Percentiles rank a stretch among this genome's conserved stretches.
phyloP scores from a whole-genome alignment of 2,888 invertebrate species.

The Trilocha varians region DNA sequence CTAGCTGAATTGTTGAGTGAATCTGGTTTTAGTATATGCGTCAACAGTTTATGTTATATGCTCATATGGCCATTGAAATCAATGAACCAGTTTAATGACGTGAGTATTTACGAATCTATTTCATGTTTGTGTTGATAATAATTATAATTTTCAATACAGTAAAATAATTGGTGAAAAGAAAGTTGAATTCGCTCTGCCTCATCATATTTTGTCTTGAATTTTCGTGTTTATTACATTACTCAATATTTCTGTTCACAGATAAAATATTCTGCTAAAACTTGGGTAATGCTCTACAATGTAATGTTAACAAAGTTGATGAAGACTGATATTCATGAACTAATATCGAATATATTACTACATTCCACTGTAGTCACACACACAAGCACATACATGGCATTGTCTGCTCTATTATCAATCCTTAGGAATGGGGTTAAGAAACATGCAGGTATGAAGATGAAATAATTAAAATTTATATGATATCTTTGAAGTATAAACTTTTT shows the following conservation, averaged over 20 bases:
- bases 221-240: not conserved
- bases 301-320: conserved; percentile 17
- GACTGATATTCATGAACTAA: conserved; percentile 15
- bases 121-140: no score
- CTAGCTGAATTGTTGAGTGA: conserved; percentile 29
- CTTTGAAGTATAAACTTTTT: no score
- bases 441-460: no score
- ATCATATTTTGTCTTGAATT: not conserved
- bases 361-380: conserved; percentile 6
- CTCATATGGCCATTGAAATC: conserved; percentile 44
- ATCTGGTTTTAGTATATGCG: conserved; percentile 12
- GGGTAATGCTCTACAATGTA: conserved; percentile 31
- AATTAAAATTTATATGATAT: no score
- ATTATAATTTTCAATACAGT: not conserved
- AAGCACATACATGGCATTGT: conserved; percentile 24
- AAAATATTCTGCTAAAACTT: conserved; percentile 25
- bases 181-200: no score
- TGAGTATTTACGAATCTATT: no score
- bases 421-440: conserved; percentile 22
- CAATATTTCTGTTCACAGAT: conserved; percentile 22
- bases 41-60: conserved; percentile 18
- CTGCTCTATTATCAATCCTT: conserved; percentile 25
- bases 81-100: conserved; percentile 24
- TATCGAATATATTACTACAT: conserved; percentile 13
- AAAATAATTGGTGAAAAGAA: no score